A percentile compares a stretch with the other conserved stretches of the same genome.
Evolutionary conservation across 1,140 invertebrate genomes (phyloP).

Genomic region (Conus ventricosus): DNA sequence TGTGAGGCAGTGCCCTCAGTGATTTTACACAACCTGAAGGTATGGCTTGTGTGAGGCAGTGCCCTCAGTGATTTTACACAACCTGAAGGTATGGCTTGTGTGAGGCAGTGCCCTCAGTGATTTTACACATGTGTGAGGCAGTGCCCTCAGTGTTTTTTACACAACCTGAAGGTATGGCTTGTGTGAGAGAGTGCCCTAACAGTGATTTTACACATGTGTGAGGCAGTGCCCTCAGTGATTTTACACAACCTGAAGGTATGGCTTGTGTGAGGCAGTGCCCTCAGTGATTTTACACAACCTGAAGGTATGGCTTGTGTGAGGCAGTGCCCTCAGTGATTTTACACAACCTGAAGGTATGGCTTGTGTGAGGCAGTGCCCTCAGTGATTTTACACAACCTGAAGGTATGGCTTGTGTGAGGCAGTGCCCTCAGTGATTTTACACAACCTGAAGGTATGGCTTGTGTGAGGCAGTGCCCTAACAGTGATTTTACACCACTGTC

Average conservation of each 20-base stretch:
- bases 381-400: constrained; percentile 8
- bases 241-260: constrained; percentile 27
- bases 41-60: not conserved
- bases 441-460: constrained; percentile 20
- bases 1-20: too few species aligned
- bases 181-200: not conserved
- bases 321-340: too few species aligned
- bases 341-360: constrained; percentile 23
- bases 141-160: too few species aligned
- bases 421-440: too few species aligned
- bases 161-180: constrained; percentile 20
- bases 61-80: not conserved
- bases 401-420: not conserved
- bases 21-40: constrained; percentile 25
- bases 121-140: not conserved
- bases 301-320: not conserved
- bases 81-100: constrained; percentile 18
- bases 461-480: not conserved
- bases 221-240: too few species aligned
- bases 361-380: not conserved
- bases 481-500: too few species aligned
- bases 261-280: not conserved
- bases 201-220: not conserved
- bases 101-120: too few species aligned
- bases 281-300: constrained; percentile 3